Conservation (phyloP, 2,888 invertebrate genomes). For the Caenorhabditis zanzibari region DNA sequence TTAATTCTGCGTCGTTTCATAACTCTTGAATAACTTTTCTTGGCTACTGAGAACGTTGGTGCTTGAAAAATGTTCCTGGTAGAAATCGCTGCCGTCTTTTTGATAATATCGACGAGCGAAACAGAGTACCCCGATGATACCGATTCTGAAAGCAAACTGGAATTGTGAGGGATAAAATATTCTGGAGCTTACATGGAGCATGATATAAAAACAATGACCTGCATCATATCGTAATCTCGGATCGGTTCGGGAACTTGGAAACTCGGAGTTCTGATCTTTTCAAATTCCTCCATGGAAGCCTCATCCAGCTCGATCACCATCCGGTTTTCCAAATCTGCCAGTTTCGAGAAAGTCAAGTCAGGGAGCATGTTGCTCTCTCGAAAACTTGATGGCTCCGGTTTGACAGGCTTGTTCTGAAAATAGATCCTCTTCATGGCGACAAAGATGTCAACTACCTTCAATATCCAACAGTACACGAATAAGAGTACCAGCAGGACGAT, state of each 20-base stretch:
- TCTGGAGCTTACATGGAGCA: constrained; percentile 19
- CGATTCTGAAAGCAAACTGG: constrained; percentile 12
- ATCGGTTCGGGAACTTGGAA: neutral
- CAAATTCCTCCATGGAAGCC: constrained; percentile 18
- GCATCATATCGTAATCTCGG: neutral
- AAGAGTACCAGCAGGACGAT: neutral
- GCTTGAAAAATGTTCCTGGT: neutral
- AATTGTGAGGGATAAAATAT: neutral
- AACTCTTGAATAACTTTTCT: constrained; percentile 2
- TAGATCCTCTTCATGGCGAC: neutral
- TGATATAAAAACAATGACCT: constrained; percentile 11
- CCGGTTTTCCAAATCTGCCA: constrained; percentile 43
- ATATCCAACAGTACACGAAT: constrained; percentile 18
- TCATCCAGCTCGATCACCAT: constrained; percentile 32
- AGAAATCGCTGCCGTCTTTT: constrained; percentile 9
- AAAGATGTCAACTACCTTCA: constrained; percentile 19
- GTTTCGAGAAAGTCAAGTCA: constrained; percentile 41
- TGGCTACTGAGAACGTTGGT: constrained; percentile 10
- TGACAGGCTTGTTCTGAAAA: constrained; percentile 31
- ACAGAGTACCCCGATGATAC: neutral
- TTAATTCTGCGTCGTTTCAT: constrained; percentile 16
- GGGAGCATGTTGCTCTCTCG: constrained; percentile 35
- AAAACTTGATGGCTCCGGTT: constrained; percentile 3
- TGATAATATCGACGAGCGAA: constrained; percentile 1
- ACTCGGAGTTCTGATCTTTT: constrained; percentile 7